A percentile compares a stretch with the other conserved stretches of the same genome.
phyloP scores from a whole-genome alignment of 2,888 invertebrate genomes.

The Myopa testacea region DNA sequence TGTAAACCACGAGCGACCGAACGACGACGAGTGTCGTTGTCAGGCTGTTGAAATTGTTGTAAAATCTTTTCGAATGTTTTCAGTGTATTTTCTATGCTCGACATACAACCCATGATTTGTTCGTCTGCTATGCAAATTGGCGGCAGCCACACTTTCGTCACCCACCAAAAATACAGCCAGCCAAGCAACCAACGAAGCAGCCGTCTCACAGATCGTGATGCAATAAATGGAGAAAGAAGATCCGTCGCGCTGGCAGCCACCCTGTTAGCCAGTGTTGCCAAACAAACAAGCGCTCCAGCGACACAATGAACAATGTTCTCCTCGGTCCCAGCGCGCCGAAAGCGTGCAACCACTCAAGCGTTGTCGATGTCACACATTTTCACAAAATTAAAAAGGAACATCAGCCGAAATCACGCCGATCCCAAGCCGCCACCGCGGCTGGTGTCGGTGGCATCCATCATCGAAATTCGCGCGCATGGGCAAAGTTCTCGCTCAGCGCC shows the following conservation, averaged over 20 bases:
- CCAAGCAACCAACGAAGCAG: not conserved
- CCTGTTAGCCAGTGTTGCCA: not conserved
- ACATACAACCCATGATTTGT: slow-evolving; percentile 26
- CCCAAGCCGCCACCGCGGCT: not conserved
- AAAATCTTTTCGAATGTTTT: not conserved
- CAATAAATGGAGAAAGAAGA: slow-evolving; percentile 29
- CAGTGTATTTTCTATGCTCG: not conserved
- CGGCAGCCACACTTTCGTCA: slow-evolving; percentile 27
- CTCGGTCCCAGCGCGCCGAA: not conserved
- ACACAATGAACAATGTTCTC: slow-evolving; percentile 27
- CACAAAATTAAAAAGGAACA: slow-evolving; percentile 31
- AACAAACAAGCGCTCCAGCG: not conserved
- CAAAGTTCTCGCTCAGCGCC: not conserved
- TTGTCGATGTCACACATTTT: slow-evolving; percentile 33
- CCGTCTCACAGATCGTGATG: slow-evolving; percentile 17
- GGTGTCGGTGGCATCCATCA: slow-evolving; percentile 17
- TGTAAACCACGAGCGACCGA: not conserved
- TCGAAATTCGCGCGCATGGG: slow-evolving; percentile 16
- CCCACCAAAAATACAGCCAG: not conserved
- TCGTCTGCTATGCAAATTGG: slow-evolving; percentile 19
- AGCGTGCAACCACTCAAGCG: slow-evolving; percentile 36
- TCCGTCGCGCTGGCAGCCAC: not conserved
- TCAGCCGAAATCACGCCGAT: slow-evolving; percentile 12
- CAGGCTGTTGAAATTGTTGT: not conserved
- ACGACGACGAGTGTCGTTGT: not conserved